Conservation (phyloP, 2,888 invertebrate genomes). For the Ptychoptera albimana region DNA sequence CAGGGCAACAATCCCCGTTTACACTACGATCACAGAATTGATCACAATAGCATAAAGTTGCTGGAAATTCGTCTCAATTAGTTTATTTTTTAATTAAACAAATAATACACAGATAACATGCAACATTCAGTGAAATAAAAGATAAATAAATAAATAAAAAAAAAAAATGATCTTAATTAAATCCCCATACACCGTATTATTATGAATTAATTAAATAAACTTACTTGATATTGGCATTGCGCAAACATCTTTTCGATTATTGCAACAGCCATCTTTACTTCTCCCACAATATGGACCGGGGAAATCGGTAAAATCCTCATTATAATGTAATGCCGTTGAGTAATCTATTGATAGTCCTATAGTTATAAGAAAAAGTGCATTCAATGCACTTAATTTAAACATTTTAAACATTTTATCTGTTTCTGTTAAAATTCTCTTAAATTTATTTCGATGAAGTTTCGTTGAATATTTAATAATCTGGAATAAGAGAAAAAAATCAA, state of each 20-base stretch:
- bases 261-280: slow-evolving; percentile 45
- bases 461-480: too few species aligned
- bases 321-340: too few species aligned
- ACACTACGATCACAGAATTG: slow-evolving; percentile 67
- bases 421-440: too few species aligned
- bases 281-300: slow-evolving; percentile 27
- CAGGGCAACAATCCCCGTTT: slow-evolving; percentile 83
- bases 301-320: slow-evolving; percentile 14
- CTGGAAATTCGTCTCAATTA: slow-evolving; percentile 26
- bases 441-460: too few species aligned
- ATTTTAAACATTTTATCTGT: too few species aligned
- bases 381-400: too few species aligned
- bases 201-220: slow-evolving; percentile 8
- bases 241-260: slow-evolving; percentile 61
- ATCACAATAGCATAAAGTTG: slow-evolving; percentile 87
- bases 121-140: neutral
- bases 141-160: slow-evolving; percentile 4
- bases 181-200: slow-evolving; percentile 2
- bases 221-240: slow-evolving; percentile 59
- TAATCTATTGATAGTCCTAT: too few species aligned
- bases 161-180: slow-evolving; percentile 4
- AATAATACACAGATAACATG: neutral
- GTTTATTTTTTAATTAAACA: neutral
- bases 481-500: too few species aligned
- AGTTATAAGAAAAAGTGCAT: too few species aligned